Evolutionary conservation across 1,140 invertebrate species (phyloP), one percentile per base, ranked within the genome.

Genomic region (Temnothorax curvispinosus): DNA sequence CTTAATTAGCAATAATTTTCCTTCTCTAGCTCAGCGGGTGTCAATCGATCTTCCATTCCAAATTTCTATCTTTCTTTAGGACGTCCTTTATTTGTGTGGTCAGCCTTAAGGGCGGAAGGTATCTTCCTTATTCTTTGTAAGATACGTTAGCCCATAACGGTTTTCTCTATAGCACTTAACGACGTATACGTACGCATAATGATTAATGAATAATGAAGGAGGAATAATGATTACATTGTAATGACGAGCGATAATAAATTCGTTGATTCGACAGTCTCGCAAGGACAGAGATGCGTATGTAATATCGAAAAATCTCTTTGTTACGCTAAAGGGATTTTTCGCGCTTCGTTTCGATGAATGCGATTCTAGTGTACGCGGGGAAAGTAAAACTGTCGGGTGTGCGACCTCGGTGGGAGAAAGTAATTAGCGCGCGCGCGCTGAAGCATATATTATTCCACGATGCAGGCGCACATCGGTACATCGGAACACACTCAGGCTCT

Each of bases 401-500:
- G 80, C 80, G 41, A 41, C 69, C 69, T 84, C 80, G 80, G 80
- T 84, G 80, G 80, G 80, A 84, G 80, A 84, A 84, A 84, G 80
- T 84, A 84, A 84, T 84, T 84, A 84, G 80, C 69, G 80, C 69
- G 54, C 80, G 80, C 77, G 77, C 64, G 54, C 60, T 82, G 60
- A 67, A 76, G 85, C 91, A 89, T 91, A 91, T 82, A 90, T 92
- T 90, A 91, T 87, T 76, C 54, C 81, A 44, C 72, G 87, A 87
- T 89, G 86, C 84, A 88, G 75, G 65, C 85, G 89, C 89, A 91
- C 91, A 90, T 90, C 87, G 85, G 91, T 92, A 94, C 94, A 94
- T 93, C 92, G 93, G 92, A 94, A 94, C 92, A 94, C 94, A 94
- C 94, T 94, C 94, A 91, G 92, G 81, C 86, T 90, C 92, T 94